These are phyloP conservation scores for Chanos chanos DNA, from an alignment of 2,797 vertebrate species.

Conservation along the genomic window DNA sequence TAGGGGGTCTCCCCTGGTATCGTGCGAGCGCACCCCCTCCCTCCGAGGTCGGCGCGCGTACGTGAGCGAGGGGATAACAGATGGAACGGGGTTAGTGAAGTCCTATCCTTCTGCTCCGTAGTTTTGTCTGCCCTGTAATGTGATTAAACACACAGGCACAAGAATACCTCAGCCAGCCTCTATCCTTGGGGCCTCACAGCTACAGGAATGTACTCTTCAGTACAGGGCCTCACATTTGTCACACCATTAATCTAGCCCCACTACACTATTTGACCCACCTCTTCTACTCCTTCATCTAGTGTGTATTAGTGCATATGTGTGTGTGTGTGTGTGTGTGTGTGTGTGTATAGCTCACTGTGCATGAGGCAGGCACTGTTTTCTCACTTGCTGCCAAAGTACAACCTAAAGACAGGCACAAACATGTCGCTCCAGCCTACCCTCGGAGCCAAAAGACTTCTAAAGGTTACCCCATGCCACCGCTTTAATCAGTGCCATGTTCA, in stretches of 20 bases:
- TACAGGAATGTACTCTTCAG: conserved; percentile 58
- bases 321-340: too few species aligned
- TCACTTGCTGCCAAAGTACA: conserved; percentile 42
- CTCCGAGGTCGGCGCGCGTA: neutral
- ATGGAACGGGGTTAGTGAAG: conserved; percentile 31
- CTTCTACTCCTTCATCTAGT: neutral
- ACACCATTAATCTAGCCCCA: conserved; percentile 40
- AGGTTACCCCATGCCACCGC: neutral
- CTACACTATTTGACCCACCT: neutral
- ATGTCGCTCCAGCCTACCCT: neutral
- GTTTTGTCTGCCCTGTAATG: conserved; percentile 54
- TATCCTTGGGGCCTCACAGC: conserved; percentile 58
- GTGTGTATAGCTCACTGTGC: too few species aligned
- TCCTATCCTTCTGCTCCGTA: neutral
- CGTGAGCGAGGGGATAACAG: conserved; percentile 16
- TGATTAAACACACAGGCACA: conserved; percentile 71
- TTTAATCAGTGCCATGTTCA: neutral
- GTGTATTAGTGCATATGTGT: too few species aligned
- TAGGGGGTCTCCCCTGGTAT: too few species aligned
- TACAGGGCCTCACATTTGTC: conserved; percentile 55
- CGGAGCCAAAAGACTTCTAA: conserved; percentile 2
- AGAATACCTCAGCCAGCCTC: conserved; percentile 62
- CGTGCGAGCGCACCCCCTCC: too few species aligned
- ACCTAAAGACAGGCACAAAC: conserved; percentile 16
- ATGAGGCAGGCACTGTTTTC: neutral